Base-by-base conservation (phyloP, 2,797 vertebrate genomes). In the Novumbra hubbsi region DNA sequence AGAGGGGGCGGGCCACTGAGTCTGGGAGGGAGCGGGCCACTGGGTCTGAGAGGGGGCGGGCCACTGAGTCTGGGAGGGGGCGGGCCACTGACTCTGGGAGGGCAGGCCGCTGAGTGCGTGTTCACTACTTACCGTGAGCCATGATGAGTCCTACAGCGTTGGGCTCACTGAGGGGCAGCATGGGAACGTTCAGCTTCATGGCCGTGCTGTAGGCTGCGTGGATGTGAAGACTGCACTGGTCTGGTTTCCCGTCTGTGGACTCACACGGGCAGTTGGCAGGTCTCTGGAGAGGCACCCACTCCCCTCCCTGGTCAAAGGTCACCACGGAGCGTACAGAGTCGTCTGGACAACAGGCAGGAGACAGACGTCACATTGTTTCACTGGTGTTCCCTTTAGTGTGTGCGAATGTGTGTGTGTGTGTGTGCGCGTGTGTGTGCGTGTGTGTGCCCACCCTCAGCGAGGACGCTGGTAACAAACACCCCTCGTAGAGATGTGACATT, bases 131-230 rank as follows among this genome's bases (percentile, higher is more conserved):
- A 99, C 97, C 97, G 0, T 98, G 97, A 82, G 97, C 96, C 52
- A 98, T 87, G 86, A 99, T 89, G 70, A 98, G 96, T 78, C 97
- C 97, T 16, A 98, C 92, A 7, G 96, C 97, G n/a, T 96, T 99
- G 65, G 96, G 94, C 81, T 99, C 97, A 0, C 89, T 92, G 71
- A 98, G 89, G 0, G 97, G 97, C 17, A 93, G 88, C 95, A 97
- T 93, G 21, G 97, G 97, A 12, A 98, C 93, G 0, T 95, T 95
- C 3, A 96, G 87, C 74, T 88, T 95, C 94, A 94, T 94, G 1
- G 95, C 92, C 28, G 89, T 95, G 75, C 97, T 98, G 89, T 98
- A 98, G 71, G 95, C 93, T 1, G 95, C 96, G 4, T 98, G 96
- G 86, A 98, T 96, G 86, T 98, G 96, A 81, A 99, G 95, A 87